Base-by-base conservation (phyloP, 1,140 invertebrate species). In the Drosophila funebris region DNA sequence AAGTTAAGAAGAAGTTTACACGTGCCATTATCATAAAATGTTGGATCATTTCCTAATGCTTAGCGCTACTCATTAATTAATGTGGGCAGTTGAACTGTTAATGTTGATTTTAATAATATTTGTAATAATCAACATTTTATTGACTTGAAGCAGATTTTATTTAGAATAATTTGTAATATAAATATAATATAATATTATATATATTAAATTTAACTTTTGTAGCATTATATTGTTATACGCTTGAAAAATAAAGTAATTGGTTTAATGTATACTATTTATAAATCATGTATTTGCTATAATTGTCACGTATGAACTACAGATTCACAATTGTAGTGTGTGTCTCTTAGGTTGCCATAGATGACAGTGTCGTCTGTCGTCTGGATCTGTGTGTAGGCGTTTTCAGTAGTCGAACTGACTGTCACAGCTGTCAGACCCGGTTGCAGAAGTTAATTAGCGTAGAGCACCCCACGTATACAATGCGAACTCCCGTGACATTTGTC, bases 391-490 rank as follows among this genome's bases (percentile, higher is more conserved):
- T 67, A 71, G 64, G 79, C 36, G 73, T 43, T 37, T n/a, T 44
- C 70, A 60, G 78, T 67, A 82, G 74, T 62, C 46, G 63, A 8
- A 18, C 70, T 24, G 50, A 56, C 63, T 82, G 79, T 83, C 79
- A 70, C 60, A 73, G 52, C 79, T 82, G 79, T 78, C 79, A 64
- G 70, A 72, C 70, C 18, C 58, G 62, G 62, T 75, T 75, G 75
- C 80, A 70, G 57, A 60, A 56, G 61, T 61, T 83, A 83, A 83
- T 83, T 83, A 83, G 79, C 79, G 83, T 83, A 64, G 13, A 50
- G 44, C 79, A 67, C 61, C 46, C 54, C 37, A 50, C 27, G 24
- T 9, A 9, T 41, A 67, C 74, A 70, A 58, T 54, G 48, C 56
- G 39, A 75, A 72, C 70, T 71, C 64, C 57, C 18, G 36, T 63